Base-by-base conservation (phyloP, 2,888 invertebrate species). In the Rhodophaea formosa region DNA sequence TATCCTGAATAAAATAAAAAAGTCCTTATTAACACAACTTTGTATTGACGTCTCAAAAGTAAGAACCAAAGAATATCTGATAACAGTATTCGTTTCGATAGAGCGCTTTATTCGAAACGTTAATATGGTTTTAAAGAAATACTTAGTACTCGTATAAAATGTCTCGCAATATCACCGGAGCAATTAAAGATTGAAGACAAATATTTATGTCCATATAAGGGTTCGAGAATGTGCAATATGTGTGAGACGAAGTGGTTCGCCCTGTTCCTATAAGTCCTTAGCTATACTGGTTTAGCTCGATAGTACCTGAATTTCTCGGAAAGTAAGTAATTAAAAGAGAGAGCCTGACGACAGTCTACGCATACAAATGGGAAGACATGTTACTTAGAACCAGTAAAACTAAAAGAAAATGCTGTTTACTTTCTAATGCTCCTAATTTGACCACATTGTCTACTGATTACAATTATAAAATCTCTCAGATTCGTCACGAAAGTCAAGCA, bases 341-440 rank as follows among this genome's bases (percentile, higher is more conserved):
- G 84, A 88, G 86, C 81, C 79, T 69, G 65, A 62, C 64, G 66
- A 70, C 78, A 70, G 65, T 77, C 70, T 74, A 68, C 70, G 64
- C 68, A 70, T 69, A 68, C 64, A 67, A 75, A 80, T 76, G 80
- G 79, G 66, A 69, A 79, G 77, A 82, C 82, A 73, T 64, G 66
- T 65, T 64, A 58, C 60, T 56, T 61, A 62, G 62, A 61, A 62
- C 65, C 69, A 63, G 65, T 65, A 69, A 76, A 71, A 71, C 65
- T 65, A 65, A 71, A 77, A 80, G 83, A 84, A 86, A 86, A 84
- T 70, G 72, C 66, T 76, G 70, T 64, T 69, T 64, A 80, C 87
- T 88, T 89, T 88, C 89, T 87, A 86, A 63, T 70, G 66, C 67
- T 76, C 79, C 71, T 75, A 71, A 77, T 78, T 73, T 66, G 70